Percentiles rank a stretch among this genome's conserved stretches.
These are phyloP conservation scores for Philopedon plagiatum DNA, from an alignment of 2,888 invertebrate genomes.

Conservation along the genomic window DNA sequence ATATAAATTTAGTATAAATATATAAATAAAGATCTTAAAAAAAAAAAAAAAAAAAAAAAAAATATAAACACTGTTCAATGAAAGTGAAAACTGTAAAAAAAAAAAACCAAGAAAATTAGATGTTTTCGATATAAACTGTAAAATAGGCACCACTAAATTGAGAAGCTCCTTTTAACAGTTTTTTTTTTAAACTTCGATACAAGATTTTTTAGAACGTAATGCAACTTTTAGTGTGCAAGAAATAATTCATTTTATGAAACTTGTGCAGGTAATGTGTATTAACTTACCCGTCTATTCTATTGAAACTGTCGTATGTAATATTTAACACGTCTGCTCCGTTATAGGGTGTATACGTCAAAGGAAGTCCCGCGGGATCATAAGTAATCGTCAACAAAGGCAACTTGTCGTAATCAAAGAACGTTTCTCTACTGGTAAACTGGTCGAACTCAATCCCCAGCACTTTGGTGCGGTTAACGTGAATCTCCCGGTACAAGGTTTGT, in stretches of 20 bases:
- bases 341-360: slow-evolving; percentile 87
- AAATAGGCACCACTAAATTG: too few species aligned
- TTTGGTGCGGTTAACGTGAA: slow-evolving; percentile 88
- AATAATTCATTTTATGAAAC: neutral
- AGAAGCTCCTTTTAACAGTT: too few species aligned
- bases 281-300: slow-evolving; percentile 74
- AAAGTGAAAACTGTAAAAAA: too few species aligned
- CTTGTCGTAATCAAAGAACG: slow-evolving; percentile 88
- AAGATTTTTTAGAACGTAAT: too few species aligned
- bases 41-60: too few species aligned
- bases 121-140: too few species aligned
- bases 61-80: too few species aligned
- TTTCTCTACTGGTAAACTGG: slow-evolving; percentile 90
- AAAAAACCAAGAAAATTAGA: too few species aligned
- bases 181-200: too few species aligned
- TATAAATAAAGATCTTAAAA: too few species aligned
- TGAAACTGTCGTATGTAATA: slow-evolving; percentile 84
- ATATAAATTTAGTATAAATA: too few species aligned
- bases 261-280: neutral
- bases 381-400: slow-evolving; percentile 87
- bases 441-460: slow-evolving; percentile 94
- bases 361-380: slow-evolving; percentile 91
- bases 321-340: slow-evolving; percentile 86
- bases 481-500: slow-evolving; percentile 86
- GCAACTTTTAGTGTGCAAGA: too few species aligned